These are phyloP conservation scores for Sebastes taczanowskii DNA, from an alignment of 2,797 vertebrate species.

Conservation along the genomic window DNA sequence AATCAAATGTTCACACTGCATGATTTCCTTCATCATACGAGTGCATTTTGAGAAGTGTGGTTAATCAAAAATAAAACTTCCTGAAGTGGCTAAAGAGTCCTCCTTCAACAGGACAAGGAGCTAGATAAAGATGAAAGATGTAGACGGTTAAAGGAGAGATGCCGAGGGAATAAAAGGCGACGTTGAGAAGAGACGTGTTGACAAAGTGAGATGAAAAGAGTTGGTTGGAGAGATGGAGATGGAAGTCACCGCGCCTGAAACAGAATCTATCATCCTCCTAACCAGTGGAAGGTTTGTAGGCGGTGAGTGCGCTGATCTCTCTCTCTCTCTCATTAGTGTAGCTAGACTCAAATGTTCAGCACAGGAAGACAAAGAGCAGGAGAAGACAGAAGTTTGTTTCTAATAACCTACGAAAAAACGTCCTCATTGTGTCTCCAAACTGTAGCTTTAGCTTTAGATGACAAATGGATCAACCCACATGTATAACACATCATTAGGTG, in stretches of 20 bases:
- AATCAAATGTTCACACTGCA: not conserved
- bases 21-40: not conserved
- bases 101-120: not conserved
- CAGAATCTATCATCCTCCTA: slow-evolving; percentile 17
- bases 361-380: not conserved
- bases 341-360: slow-evolving; percentile 4
- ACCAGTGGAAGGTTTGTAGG: slow-evolving; percentile 45
- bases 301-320: slow-evolving; percentile 11
- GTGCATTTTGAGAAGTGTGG: not conserved
- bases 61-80: not conserved
- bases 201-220: slow-evolving; percentile 21
- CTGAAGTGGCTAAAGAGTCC: no score
- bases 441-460: not conserved
- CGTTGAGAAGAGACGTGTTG: not conserved
- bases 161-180: not conserved
- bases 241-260: slow-evolving; percentile 55
- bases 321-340: slow-evolving; percentile 26
- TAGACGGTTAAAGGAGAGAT: no score
- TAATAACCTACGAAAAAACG: not conserved
- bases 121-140: not conserved
- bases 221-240: slow-evolving; percentile 20
- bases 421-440: not conserved
- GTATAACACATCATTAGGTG: not conserved
- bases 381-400: not conserved
- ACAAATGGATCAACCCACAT: not conserved